A percentile compares a stretch with the other conserved stretches of the same genome.
These are phyloP conservation scores for Phalacrocorax brasilianus DNA, from an alignment of 2,113 vertebrate genomes.

Conservation along the genomic window DNA sequence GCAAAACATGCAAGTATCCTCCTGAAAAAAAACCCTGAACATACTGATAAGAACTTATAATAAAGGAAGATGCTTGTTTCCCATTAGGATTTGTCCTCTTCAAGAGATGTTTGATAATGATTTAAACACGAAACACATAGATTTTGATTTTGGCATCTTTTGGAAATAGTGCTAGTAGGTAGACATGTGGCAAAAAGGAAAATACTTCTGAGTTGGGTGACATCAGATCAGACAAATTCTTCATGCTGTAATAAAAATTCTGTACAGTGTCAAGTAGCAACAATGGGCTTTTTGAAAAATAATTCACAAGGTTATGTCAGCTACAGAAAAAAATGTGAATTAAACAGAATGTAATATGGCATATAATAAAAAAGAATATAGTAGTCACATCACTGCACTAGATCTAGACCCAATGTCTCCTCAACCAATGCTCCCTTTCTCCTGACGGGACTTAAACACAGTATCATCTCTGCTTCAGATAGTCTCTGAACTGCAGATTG, in stretches of 20 bases:
- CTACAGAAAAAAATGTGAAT: neutral
- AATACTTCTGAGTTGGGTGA: neutral
- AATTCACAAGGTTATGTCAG: neutral
- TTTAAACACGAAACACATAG: neutral
- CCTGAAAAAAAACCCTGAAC: neutral
- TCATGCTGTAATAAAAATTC: neutral
- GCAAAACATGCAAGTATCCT: slow-evolving; percentile 2
- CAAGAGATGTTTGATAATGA: neutral
- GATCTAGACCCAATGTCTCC: neutral
- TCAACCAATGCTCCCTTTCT: neutral
- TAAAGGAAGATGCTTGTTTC: neutral
- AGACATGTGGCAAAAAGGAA: neutral
- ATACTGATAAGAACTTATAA: neutral
- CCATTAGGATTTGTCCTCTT: neutral
- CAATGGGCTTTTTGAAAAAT: neutral
- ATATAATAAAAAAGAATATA: neutral
- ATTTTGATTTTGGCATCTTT: neutral
- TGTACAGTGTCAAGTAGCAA: neutral
- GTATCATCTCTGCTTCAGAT: neutral
- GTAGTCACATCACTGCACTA: neutral
- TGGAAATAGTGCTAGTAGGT: neutral
- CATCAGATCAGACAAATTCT: neutral
- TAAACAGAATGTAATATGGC: neutral
- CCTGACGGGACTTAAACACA: neutral
- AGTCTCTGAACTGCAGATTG: neutral